Conservation (phyloP, 2,113 vertebrate species). For the Gila orcuttii region DNA sequence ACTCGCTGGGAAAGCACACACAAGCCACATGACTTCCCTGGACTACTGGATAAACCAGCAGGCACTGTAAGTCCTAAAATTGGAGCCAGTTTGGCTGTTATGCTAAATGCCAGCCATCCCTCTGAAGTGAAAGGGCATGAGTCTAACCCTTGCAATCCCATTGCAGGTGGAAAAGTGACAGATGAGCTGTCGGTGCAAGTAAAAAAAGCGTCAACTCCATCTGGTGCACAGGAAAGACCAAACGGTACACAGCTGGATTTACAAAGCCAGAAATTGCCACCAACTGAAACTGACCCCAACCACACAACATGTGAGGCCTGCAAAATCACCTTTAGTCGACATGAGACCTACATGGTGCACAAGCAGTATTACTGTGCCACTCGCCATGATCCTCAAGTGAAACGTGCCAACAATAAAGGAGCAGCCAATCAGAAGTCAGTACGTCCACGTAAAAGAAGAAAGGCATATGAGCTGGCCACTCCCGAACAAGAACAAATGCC, state of each 20-base stretch:
- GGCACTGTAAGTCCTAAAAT: slow-evolving; percentile 81
- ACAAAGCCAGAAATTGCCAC: slow-evolving; percentile 72
- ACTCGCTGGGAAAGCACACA: slow-evolving; percentile 87
- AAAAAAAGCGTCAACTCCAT: slow-evolving; percentile 78
- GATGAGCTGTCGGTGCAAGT: slow-evolving; percentile 77
- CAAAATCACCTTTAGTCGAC: slow-evolving; percentile 89
- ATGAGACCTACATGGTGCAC: slow-evolving; percentile 87
- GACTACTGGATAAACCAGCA: slow-evolving; percentile 80
- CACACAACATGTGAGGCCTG: slow-evolving; percentile 88
- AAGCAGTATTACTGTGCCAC: slow-evolving; percentile 91
- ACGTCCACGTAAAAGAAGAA: slow-evolving; percentile 85
- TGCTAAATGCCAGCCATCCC: slow-evolving; percentile 74
- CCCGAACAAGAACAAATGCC: slow-evolving; percentile 82
- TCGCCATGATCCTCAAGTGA: slow-evolving; percentile 84
- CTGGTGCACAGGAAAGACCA: slow-evolving; percentile 76
- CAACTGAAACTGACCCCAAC: slow-evolving; percentile 79
- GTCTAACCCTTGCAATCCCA: slow-evolving; percentile 77
- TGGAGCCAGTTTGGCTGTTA: slow-evolving; percentile 74
- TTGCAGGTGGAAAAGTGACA: slow-evolving; percentile 76
- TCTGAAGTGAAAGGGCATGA: slow-evolving; percentile 81
- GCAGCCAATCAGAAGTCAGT: slow-evolving; percentile 86
- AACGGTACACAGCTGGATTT: slow-evolving; percentile 79
- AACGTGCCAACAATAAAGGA: slow-evolving; percentile 83
- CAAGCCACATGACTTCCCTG: slow-evolving; percentile 81
- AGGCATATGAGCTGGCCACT: slow-evolving; percentile 87